Base-by-base conservation (phyloP, 2,113 vertebrate genomes). In the Chascanopsetta lugubris region DNA sequence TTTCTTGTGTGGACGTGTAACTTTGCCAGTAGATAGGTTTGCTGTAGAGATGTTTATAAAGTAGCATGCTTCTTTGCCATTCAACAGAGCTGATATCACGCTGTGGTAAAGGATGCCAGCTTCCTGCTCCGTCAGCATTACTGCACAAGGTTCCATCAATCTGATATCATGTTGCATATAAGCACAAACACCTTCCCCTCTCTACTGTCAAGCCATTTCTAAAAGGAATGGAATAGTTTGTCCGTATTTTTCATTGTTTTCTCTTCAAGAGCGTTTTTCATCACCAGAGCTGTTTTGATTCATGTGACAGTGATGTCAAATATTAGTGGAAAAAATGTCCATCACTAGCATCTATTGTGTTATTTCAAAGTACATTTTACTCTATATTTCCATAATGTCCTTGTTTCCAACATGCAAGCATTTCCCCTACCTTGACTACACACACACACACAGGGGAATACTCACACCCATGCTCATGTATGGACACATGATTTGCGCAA, bases 401-500 rank as follows among this genome's bases (percentile, higher is more conserved):
- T 56, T 36, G 25, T 77, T 77, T 56, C 21, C 50, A 11, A 57
- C 40, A 47, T 38, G 17, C 17, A 27, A 15, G n/a, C 3, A n/a
- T 62, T 36, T 53, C 17, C 15, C n/a, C 55, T 55, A 55, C 65
- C 68, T 56, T 55, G 6, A 22, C 15, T 8, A 36, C 43, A 38
- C 21, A 24, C 47, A 24, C 38, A 38, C 32, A 34, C 56, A 8
- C n/a, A n/a, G n/a, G n/a, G n/a, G n/a, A n/a, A n/a, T n/a, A 20
- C 70, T 45, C 63, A 61, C 64, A 74, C 43, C 4, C 75, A 59
- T 7, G 15, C 25, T 22, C 26, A 12, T 21, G 70, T 40, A 55
- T 49, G 58, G 58, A 32, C 38, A 17, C 22, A 60, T 58, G 55
- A 65, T 26, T 83, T 90, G 74, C 17, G 30, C 74, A 82, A 84